Evolutionary conservation across 2,797 vertebrate genomes (phyloP).

Genomic region (Hydrophis major): DNA sequence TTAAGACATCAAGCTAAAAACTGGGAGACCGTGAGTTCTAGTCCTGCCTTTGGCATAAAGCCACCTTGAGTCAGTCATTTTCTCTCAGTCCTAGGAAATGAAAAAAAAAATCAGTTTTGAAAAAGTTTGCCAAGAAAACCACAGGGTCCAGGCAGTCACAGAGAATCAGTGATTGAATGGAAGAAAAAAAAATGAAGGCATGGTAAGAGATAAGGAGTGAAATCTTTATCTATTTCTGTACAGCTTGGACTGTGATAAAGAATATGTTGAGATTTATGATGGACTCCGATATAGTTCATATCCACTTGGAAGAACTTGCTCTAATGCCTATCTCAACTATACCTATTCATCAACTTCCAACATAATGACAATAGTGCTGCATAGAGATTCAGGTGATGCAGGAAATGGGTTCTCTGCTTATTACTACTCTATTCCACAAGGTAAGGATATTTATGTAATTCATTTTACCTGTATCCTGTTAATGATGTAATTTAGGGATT

Average conservation of each 20-base stretch:
- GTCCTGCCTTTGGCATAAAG: background rate
- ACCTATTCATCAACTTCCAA: conserved; percentile 5
- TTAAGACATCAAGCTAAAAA: background rate
- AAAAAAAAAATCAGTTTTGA: background rate
- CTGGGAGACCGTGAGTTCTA: background rate
- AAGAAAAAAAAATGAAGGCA: background rate
- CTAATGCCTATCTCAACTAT: background rate
- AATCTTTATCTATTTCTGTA: background rate
- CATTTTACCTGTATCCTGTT: background rate
- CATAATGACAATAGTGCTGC: conserved; percentile 2
- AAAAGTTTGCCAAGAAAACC: background rate
- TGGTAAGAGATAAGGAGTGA: background rate
- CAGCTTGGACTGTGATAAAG: conserved; percentile 8
- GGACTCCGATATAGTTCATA: background rate
- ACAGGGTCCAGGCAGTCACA: background rate
- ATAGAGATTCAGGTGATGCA: background rate
- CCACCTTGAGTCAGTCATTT: background rate
- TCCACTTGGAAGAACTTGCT: conserved; percentile 10
- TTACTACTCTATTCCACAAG: background rate
- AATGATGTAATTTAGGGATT: background rate
- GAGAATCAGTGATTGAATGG: background rate
- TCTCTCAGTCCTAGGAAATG: background rate
- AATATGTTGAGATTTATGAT: conserved; percentile 8
- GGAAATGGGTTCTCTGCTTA: background rate
- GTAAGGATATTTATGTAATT: background rate